These are phyloP conservation scores for Pseudeuparius sepicola DNA, from an alignment of 2,888 invertebrate species.

Conservation along the genomic window DNA sequence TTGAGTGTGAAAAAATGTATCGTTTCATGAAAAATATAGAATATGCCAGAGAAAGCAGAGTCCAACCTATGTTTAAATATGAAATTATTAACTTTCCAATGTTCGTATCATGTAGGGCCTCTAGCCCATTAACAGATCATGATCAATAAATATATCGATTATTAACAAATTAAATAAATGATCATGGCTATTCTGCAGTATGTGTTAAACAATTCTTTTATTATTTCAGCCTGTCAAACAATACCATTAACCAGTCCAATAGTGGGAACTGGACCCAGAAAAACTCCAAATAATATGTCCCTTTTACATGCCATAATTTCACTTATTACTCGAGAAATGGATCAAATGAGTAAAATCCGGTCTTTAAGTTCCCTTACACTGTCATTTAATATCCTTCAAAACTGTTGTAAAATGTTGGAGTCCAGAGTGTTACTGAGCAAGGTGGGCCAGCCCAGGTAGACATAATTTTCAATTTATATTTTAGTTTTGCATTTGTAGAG, in stretches of 20 bases:
- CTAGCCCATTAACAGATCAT: too few relatives aligned
- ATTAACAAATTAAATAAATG: too few relatives aligned
- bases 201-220: not conserved
- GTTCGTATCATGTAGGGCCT: too few relatives aligned
- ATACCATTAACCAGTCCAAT: conserved; percentile 43
- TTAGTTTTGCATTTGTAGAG: conserved; percentile 33
- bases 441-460: conserved; percentile 37
- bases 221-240: conserved; percentile 41
- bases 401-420: conserved; percentile 47
- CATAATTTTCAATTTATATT: not conserved
- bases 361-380: conserved; percentile 39
- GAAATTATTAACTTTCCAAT: too few relatives aligned
- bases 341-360: conserved; percentile 39
- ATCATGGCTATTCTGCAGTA: too few relatives aligned
- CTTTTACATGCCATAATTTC: conserved; percentile 44
- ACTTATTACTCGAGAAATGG: conserved; percentile 43
- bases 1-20: too few relatives aligned
- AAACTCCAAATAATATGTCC: conserved; percentile 42
- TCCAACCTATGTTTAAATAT: too few relatives aligned
- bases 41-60: too few relatives aligned
- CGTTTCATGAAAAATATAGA: too few relatives aligned
- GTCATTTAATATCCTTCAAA: conserved; percentile 43
- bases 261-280: conserved; percentile 43
- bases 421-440: conserved; percentile 52
- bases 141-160: too few relatives aligned